Percentiles rank a stretch among this genome's conserved stretches.
These are phyloP conservation scores for Monarcha castaneiventris DNA, from an alignment of 2,113 vertebrate species.

Conservation along the genomic window DNA sequence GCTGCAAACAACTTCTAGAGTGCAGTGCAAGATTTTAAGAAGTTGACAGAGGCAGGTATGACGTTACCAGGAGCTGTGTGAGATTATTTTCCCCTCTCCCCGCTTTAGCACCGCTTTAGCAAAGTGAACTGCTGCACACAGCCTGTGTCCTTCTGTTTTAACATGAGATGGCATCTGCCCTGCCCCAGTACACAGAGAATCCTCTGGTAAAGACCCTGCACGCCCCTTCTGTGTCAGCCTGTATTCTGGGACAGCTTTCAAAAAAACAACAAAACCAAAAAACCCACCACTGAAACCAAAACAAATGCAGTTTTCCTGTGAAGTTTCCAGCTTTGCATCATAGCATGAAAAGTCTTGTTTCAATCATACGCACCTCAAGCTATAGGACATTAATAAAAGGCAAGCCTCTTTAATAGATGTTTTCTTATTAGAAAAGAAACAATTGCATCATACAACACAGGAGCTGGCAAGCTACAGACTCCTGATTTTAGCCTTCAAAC, in stretches of 20 bases:
- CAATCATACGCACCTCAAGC: neutral
- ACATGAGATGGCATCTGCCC: neutral
- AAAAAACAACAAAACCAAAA: neutral
- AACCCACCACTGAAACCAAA: neutral
- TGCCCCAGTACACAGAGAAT: neutral
- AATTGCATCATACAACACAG: slow-evolving; percentile 2
- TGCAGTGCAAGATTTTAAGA: neutral
- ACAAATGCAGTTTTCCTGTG: neutral
- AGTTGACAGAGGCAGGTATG: neutral
- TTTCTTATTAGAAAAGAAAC: neutral
- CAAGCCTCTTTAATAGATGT: neutral
- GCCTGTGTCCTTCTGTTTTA: neutral
- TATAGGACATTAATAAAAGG: neutral
- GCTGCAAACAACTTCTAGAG: neutral
- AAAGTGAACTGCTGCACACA: neutral
- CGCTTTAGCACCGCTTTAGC: neutral
- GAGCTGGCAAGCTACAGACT: neutral
- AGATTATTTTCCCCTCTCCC: neutral
- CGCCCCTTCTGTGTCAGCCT: neutral
- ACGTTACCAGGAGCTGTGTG: neutral
- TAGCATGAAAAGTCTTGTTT: neutral
- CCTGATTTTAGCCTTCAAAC: neutral
- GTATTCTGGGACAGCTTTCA: neutral
- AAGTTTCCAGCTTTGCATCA: neutral
- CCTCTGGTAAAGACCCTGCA: neutral